Conservation (phyloP, 1,140 invertebrate species). For the Parapsyche elsis region DNA sequence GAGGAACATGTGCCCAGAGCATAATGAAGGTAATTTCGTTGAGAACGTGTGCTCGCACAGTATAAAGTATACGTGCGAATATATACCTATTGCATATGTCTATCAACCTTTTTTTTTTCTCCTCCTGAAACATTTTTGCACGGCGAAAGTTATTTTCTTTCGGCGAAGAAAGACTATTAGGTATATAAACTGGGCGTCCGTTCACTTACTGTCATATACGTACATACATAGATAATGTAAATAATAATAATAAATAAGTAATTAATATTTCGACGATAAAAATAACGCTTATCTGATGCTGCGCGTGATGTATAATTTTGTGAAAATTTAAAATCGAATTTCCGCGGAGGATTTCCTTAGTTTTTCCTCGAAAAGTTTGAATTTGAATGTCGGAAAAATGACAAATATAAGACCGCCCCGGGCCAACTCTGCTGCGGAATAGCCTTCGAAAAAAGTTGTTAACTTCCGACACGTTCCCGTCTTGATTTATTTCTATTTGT, state of each 20-base stretch:
- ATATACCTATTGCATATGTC: not conserved
- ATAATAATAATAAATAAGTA: too few species aligned
- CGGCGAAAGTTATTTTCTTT: too few species aligned
- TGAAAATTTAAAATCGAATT: not conserved
- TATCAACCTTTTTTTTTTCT: not conserved
- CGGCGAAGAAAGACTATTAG: too few species aligned
- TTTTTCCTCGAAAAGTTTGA: conserved; percentile 21
- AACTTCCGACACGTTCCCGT: not conserved
- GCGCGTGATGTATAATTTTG: too few species aligned
- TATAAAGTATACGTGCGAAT: not conserved
- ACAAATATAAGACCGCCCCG: conserved; percentile 33
- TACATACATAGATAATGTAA: too few species aligned
- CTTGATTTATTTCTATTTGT: conserved; percentile 27
- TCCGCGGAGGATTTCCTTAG: not conserved
- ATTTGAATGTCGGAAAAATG: conserved; percentile 37
- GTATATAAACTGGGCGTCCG: too few species aligned
- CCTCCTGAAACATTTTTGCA: not conserved
- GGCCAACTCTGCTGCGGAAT: not conserved
- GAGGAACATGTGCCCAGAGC: conserved; percentile 20
- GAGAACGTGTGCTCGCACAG: conserved; percentile 14
- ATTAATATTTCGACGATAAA: too few species aligned
- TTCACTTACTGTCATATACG: too few species aligned
- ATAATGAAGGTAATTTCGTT: conserved; percentile 37
- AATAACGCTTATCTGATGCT: too few species aligned
- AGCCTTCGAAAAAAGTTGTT: conserved; percentile 16